Conservation (phyloP, 2,113 vertebrate genomes). For the Lamprotornis superbus region DNA sequence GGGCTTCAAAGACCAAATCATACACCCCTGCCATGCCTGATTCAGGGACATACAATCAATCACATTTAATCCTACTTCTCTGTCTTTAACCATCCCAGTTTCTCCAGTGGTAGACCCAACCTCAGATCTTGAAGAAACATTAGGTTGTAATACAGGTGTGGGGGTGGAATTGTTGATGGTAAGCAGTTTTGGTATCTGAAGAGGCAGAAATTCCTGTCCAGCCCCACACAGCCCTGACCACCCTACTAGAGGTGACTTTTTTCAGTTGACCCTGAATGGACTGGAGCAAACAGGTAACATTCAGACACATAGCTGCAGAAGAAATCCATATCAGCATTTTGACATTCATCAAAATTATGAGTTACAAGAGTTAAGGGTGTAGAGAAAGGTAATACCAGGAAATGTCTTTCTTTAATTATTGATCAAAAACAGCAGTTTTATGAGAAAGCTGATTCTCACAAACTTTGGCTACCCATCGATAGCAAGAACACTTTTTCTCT, state of each 20-base stretch:
- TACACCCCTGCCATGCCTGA: not conserved
- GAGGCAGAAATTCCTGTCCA: not conserved
- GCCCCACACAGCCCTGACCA: not conserved
- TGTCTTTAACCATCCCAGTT: not conserved
- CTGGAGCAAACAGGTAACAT: not conserved
- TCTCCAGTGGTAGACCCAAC: not conserved
- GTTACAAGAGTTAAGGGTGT: not conserved
- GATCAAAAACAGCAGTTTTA: not conserved
- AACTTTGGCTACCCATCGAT: not conserved
- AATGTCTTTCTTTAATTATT: not conserved
- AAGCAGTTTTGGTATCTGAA: not conserved
- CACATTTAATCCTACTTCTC: not conserved
- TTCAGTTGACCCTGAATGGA: not conserved
- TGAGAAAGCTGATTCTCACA: not conserved
- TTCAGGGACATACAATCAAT: fast-evolving
- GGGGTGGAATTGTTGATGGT: fast-evolving
- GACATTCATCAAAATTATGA: not conserved
- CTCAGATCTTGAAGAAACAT: not conserved
- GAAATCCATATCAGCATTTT: not conserved
- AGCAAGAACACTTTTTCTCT: not conserved
- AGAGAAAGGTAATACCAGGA: not conserved
- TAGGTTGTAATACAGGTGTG: not conserved
- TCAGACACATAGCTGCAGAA: not conserved
- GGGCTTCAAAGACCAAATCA: not conserved
- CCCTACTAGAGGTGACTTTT: not conserved